Evolutionary conservation across 2,797 vertebrate genomes (phyloP), one percentile per base, ranked within the genome.

Genomic region (Onychomys leucogaster): DNA sequence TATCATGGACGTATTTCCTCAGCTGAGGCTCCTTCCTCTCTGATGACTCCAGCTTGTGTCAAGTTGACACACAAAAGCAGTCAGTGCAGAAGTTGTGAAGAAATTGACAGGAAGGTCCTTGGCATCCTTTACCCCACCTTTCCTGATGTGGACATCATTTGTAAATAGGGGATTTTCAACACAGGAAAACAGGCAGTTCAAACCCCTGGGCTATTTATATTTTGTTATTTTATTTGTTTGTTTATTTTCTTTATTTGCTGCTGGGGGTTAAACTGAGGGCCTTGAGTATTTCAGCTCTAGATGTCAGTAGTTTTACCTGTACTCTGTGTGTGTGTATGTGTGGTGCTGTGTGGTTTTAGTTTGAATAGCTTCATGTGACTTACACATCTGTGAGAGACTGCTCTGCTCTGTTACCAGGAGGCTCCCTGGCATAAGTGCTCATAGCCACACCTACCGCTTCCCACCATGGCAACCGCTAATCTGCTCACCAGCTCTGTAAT

Each of bases 41-140:
- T 73, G 69, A 73, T 73, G n/a, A 73, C 69, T 73, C 21, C 41
- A 73, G 69, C n/a, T 73, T 41, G n/a, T 41, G 71, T 73, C 37
- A 41, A 73, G 71, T 73, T 73, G 71, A 37, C 17, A 41, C n/a
- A 73, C 37, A 73, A 16, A 41, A 41, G n/a, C 71, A 23, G 71
- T 11, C 10, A 73, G 37, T 73, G 41, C 71, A 73, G 75, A 92
- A 82, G 59, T 63, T 90, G 76, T 67, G 34, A 61, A 93, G 89
- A 94, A 59, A 71, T 21, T 71, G 61, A 27, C 5, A 43, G 83
- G 92, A 32, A 32, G 76, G 34, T 61, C 49, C 7, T 34, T 84
- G n/a, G 75, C 21, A 34, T 43, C 75, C 71, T 67, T 88, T 16
- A 5, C 6, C 37, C n/a, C 0, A 5, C 32, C 73, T 77, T 67